phyloP scores from a whole-genome alignment of 2,113 vertebrate species.

The Elephas maximus region DNA sequence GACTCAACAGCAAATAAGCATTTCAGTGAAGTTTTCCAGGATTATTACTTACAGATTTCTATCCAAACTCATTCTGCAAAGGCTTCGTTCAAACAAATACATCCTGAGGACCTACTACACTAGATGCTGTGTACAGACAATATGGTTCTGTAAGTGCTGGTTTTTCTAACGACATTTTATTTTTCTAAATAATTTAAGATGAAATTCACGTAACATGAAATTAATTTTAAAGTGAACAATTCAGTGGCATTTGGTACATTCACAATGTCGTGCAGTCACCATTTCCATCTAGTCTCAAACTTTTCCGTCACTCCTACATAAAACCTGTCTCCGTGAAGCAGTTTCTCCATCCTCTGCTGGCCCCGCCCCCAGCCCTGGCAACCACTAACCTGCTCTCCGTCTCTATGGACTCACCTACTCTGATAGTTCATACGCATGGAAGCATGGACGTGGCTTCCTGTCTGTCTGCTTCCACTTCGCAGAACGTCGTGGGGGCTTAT shows the following conservation, averaged over 20 bases:
- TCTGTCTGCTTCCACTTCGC: neutral
- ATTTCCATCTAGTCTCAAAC: neutral
- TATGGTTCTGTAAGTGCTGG: neutral
- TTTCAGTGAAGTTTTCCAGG: constrained; percentile 44
- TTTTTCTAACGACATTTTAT: neutral
- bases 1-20: neutral
- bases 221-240: neutral
- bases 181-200: neutral
- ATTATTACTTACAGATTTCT: neutral
- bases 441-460: neutral
- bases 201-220: neutral
- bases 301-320: neutral
- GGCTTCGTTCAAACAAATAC: constrained; percentile 11
- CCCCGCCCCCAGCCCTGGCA: neutral
- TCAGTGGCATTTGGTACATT: neutral
- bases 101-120: neutral
- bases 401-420: neutral
- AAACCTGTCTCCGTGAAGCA: neutral
- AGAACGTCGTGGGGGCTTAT: neutral
- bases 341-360: neutral
- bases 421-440: neutral
- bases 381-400: neutral
- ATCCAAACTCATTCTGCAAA: neutral
- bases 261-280: neutral
- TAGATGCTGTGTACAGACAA: neutral